Evolutionary conservation across 2,797 vertebrate genomes (phyloP).

Genomic region (Neosalanx taihuensis): DNA sequence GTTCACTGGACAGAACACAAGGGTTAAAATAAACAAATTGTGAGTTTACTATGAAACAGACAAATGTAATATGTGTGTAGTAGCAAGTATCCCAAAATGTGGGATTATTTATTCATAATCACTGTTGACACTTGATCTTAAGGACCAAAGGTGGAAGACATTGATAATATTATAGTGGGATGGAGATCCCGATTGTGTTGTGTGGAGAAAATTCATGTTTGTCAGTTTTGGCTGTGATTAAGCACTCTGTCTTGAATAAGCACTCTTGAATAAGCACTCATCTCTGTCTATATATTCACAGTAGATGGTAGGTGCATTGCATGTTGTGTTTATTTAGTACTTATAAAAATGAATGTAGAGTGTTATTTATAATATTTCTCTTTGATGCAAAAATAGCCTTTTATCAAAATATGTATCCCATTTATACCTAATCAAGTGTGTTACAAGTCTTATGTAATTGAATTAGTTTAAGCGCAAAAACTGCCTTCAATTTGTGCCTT

Average conservation of each 20-base stretch:
- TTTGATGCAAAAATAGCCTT: background rate
- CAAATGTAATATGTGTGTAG: too few relatives aligned
- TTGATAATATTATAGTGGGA: background rate
- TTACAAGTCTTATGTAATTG: background rate
- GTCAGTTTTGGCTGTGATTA: background rate
- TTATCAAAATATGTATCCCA: background rate
- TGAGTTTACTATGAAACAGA: too few relatives aligned
- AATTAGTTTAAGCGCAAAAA: background rate
- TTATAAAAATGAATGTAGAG: too few relatives aligned
- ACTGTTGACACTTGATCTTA: too few relatives aligned
- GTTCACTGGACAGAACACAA: too few relatives aligned
- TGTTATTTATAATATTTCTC: too few relatives aligned
- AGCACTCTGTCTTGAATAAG: background rate
- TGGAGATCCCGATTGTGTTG: too few relatives aligned
- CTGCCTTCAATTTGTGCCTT: background rate
- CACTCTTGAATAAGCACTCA: background rate
- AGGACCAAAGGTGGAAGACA: background rate
- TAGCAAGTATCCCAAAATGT: too few relatives aligned
- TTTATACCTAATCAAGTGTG: background rate
- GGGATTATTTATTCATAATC: too few relatives aligned
- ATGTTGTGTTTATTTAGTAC: background rate
- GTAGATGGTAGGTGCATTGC: background rate
- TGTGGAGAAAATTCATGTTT: background rate
- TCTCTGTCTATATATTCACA: background rate
- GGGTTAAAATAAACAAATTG: too few relatives aligned